These are phyloP conservation scores for Lycopodina hypogea DNA, from an alignment of 37 sponge, comb jelly and placozoan species.

Conservation along the genomic window DNA sequence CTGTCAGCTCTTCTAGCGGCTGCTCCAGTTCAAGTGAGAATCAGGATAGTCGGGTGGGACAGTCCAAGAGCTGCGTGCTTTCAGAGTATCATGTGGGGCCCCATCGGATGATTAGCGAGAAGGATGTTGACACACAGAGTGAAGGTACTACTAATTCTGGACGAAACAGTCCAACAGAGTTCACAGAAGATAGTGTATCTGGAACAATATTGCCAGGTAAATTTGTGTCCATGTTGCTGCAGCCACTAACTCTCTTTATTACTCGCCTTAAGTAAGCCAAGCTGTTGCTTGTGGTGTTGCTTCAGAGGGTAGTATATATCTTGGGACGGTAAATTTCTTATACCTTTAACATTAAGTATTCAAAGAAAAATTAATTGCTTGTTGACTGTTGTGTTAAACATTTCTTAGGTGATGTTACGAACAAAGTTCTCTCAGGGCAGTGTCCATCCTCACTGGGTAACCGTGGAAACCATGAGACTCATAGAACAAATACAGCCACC, in stretches of 20 bases:
- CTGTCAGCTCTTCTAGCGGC: slow-evolving; percentile 60
- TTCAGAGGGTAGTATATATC: too few species aligned
- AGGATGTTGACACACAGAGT: slow-evolving; percentile 33
- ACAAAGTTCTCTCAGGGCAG: neutral
- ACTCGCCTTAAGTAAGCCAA: too few species aligned
- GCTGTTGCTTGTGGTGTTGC: too few species aligned
- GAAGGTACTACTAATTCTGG: slow-evolving; percentile 49
- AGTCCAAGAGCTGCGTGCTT: slow-evolving; percentile 13
- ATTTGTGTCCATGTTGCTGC: neutral
- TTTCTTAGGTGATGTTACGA: neutral
- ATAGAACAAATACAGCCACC: neutral
- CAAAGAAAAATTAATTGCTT: too few species aligned
- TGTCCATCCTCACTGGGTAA: neutral
- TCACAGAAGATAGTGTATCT: slow-evolving; percentile 11
- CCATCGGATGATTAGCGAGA: slow-evolving; percentile 28
- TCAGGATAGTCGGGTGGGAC: neutral
- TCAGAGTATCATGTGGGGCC: slow-evolving; percentile 67
- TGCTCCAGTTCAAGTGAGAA: slow-evolving; percentile 64
- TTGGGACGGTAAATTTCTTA: too few species aligned
- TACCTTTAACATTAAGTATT: too few species aligned
- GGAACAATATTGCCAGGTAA: neutral
- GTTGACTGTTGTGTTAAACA: too few species aligned
- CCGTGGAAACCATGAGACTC: neutral
- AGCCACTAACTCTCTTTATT: too few species aligned
- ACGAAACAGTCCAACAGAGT: slow-evolving; percentile 43